phyloP scores from a whole-genome alignment of 2,888 invertebrate species.

The Leptopilina myrica region DNA sequence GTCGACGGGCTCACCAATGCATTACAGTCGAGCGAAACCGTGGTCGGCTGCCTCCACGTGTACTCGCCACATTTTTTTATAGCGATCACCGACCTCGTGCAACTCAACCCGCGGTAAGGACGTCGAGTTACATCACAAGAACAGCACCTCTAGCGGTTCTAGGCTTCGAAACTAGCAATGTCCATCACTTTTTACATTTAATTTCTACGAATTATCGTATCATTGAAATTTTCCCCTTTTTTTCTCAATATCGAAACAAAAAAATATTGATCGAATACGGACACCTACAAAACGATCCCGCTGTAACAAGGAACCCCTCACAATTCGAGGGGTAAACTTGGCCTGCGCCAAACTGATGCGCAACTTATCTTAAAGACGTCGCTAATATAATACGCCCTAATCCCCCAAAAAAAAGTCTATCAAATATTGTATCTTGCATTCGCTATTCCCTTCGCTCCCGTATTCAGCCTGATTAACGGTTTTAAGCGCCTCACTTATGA shows the following conservation, averaged over 20 bases:
- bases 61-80: slow-evolving; percentile 76
- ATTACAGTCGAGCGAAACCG: slow-evolving; percentile 64
- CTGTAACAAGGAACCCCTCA: slow-evolving; percentile 59
- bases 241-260: slow-evolving; percentile 52
- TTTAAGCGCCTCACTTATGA: no score
- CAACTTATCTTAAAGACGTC: slow-evolving; percentile 46
- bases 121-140: slow-evolving; percentile 73
- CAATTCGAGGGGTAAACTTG: slow-evolving; percentile 61
- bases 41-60: slow-evolving; percentile 74
- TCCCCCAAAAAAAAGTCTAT: background rate
- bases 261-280: slow-evolving; percentile 61
- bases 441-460: background rate
- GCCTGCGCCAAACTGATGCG: slow-evolving; percentile 63
- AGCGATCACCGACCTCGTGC: slow-evolving; percentile 82
- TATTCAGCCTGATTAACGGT: background rate
- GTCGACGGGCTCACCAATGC: slow-evolving; percentile 63
- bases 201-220: background rate
- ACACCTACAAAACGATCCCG: slow-evolving; percentile 59
- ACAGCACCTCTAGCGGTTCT: slow-evolving; percentile 59
- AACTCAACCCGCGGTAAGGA: slow-evolving; percentile 80
- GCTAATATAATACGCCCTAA: slow-evolving; percentile 33
- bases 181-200: slow-evolving; percentile 18
- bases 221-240: slow-evolving; percentile 39
- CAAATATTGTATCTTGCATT: background rate
- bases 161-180: slow-evolving; percentile 11